Evolutionary conservation across 2,113 vertebrate species (phyloP), one percentile per base, ranked within the genome.

Genomic region (Thamnaconus septentrionalis): DNA sequence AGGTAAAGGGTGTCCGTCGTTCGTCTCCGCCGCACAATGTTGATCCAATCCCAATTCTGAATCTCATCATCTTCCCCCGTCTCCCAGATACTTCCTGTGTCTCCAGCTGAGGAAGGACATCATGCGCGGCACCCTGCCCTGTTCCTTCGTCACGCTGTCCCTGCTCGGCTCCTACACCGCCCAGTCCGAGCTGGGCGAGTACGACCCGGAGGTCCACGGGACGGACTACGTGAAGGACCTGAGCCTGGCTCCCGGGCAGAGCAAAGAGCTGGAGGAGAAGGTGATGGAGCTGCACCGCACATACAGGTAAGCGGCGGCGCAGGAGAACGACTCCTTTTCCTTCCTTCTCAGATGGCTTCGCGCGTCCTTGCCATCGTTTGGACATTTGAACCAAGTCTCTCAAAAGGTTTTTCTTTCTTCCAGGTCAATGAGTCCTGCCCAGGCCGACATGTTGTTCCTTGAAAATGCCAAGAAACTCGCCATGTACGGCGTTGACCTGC

Each of bases 401-500:
- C 5, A 55, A 61, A 59, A 10, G 4, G n/a, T 50, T 50, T 65
- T 8, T 74, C 7, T 85, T 46, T 73, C 64, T 40, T 57, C 44
- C 87, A 99, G 97, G 70, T 95, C 93, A 66, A 97, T 99, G 96
- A 96, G 91, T 85, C 95, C 97, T 78, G 96, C 95, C 72, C 94
- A 98, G 73, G 97, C 97, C 67, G 97, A 98, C 79, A 76, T 96
- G 88, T 88, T 95, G 87, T 99, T 98, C 81, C 93, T 98, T 73
- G 96, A 99, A 91, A 98, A 96, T 84, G 97, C 95, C 75, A 96
- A 95, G 90, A 96, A 95, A 73, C 92, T 99, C 0, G 94, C 96
- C 0, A 95, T 99, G 97, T 98, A 98, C 75, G 97, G 97, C 66
- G 94, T 98, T 1, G 96, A 99, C 81, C 91, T 97, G 84, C 96